phyloP scores from a whole-genome alignment of 2,888 invertebrate genomes.

The Molorchus minor region DNA sequence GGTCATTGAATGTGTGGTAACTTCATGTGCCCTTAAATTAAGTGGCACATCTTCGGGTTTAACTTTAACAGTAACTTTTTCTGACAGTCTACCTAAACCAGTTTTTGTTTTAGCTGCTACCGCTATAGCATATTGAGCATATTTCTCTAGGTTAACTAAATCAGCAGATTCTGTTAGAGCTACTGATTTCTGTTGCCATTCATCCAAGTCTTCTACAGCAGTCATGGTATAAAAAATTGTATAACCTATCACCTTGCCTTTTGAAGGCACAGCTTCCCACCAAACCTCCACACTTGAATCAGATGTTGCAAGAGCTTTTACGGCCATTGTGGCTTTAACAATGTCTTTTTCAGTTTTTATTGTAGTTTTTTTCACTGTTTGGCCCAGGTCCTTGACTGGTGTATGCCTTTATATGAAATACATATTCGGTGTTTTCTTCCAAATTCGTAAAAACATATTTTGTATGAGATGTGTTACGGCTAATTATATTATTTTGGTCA shows the following conservation, averaged over 20 bases:
- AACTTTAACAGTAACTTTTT: conserved; percentile 85
- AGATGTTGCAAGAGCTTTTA: conserved; percentile 93
- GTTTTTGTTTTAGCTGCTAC: conserved; percentile 86
- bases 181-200: conserved; percentile 88
- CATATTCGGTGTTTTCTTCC: conserved; percentile 94
- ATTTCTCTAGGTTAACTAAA: conserved; percentile 87
- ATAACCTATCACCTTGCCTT: conserved; percentile 85
- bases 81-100: conserved; percentile 86
- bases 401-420: conserved; percentile 90
- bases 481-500: conserved; percentile 80
- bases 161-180: conserved; percentile 90
- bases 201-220: conserved; percentile 90
- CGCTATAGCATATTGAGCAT: conserved; percentile 89
- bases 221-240: conserved; percentile 91
- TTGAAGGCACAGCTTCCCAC: conserved; percentile 90
- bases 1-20: conserved; percentile 93
- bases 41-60: conserved; percentile 94
- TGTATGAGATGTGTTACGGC: conserved; percentile 79
- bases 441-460: conserved; percentile 89
- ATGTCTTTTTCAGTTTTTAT: conserved; percentile 89
- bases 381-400: conserved; percentile 93
- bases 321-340: conserved; percentile 91
- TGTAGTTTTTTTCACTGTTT: conserved; percentile 84
- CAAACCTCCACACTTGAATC: conserved; percentile 94
- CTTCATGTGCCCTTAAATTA: conserved; percentile 86